phyloP scores from a whole-genome alignment of 2,888 invertebrate species.

The Heliconius cydno region DNA sequence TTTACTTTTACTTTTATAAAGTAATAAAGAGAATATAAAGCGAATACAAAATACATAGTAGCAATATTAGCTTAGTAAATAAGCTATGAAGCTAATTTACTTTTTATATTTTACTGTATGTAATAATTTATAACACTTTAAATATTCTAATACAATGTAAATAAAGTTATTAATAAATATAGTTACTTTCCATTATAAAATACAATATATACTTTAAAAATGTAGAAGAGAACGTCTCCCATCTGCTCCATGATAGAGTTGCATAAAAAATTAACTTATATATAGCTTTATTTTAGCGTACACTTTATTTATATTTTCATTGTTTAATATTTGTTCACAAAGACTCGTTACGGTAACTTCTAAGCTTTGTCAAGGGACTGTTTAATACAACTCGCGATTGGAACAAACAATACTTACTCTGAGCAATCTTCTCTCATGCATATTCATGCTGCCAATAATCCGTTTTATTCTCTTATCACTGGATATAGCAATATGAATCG shows the following conservation, averaged over 20 bases:
- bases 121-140: too few species aligned
- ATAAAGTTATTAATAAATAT: background rate
- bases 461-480: constrained; percentile 32
- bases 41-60: background rate
- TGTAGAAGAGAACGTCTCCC: background rate
- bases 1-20: constrained; percentile 3
- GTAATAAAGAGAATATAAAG: background rate
- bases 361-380: constrained; percentile 18
- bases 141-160: background rate
- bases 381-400: constrained; percentile 17
- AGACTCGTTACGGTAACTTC: constrained; percentile 21
- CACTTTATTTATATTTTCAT: background rate
- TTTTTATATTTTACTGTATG: too few species aligned
- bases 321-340: constrained; percentile 22
- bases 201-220: background rate
- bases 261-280: background rate
- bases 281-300: background rate
- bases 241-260: background rate
- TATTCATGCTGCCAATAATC: constrained; percentile 39
- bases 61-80: background rate
- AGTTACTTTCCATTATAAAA: background rate
- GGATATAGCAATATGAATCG: constrained; percentile 6
- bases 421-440: constrained; percentile 35
- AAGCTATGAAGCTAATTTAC: background rate
- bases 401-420: constrained; percentile 31